Evolutionary conservation across 2,797 vertebrate genomes (phyloP), one percentile per base, ranked within the genome.

Genomic region (Microhierax caerulescens): DNA sequence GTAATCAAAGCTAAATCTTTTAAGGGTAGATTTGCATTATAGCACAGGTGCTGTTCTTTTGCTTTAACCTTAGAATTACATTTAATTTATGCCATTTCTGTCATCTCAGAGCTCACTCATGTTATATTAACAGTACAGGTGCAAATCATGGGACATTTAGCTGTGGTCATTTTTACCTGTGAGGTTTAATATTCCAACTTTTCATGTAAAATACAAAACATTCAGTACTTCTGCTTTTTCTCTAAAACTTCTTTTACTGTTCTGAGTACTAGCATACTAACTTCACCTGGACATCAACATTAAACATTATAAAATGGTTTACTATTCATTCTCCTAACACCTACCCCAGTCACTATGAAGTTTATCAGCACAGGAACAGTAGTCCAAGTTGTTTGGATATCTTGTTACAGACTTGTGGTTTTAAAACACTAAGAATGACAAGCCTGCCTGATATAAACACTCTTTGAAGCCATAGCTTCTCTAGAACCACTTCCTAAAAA

Each of bases 391-490:
- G 48, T 96, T 94, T 96, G n/a, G 39, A 25, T 91, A 69, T 94
- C 88, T 94, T 88, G n/a, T 80, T 70, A 83, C n/a, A 68, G 69
- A 68, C 34, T 54, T 2, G 1, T 68, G 65, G 65, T 85, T 95
- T 95, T 85, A 83, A 95, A 91, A 69, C 47, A 25, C 53, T 86
- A 41, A 86, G 68, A 95, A 78, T 92, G 91, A 93, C 22, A 0
- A 88, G 65, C 47, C 36, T 95, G 82, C 41, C 54, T 91, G 75
- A 92, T 81, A 60, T 92, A 97, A 97, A 97, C 90, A 96, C 47
- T 91, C 96, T 97, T 97, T 97, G 96, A 97, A 96, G 94, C 85
- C 86, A 50, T 65, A 86, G 47, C 81, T 96, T 93, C 70, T 92
- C 76, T 94, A 73, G 85, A 93, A 90, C 43, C 32, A 63, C 82